Evolutionary conservation across 2,797 vertebrate genomes (phyloP).

Genomic region (Tauraco hartlaubi): DNA sequence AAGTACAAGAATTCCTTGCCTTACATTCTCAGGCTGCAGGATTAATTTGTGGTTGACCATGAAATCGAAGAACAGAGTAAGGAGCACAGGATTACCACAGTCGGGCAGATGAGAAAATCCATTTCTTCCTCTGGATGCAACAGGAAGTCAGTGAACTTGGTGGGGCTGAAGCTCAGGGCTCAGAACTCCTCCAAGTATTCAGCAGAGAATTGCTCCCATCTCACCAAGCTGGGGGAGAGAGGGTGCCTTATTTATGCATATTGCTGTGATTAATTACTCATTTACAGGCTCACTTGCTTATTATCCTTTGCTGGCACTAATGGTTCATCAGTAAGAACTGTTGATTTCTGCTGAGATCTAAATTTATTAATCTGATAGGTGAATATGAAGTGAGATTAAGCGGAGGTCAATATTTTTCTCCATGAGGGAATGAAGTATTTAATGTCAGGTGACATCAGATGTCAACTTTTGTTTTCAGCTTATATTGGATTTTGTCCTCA

Average conservation of each 20-base stretch:
- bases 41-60: not conserved
- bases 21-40: not conserved
- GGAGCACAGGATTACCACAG: not conserved
- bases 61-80: not conserved
- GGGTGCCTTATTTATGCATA: not conserved
- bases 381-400: not conserved
- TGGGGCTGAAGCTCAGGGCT: not conserved
- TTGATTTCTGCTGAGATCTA: not conserved
- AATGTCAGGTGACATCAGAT: not conserved
- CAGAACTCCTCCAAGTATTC: not conserved
- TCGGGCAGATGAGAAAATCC: not conserved
- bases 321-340: not conserved
- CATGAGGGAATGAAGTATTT: not conserved
- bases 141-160: not conserved
- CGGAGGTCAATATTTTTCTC: not conserved
- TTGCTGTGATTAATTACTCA: not conserved
- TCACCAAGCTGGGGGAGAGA: not conserved
- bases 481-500: not conserved
- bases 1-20: not conserved
- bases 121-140: not conserved
- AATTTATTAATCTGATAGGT: not conserved
- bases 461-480: not conserved
- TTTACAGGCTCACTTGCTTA: not conserved
- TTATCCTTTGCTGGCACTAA: not conserved
- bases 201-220: not conserved